phyloP scores from a whole-genome alignment of 2,888 invertebrate species.

The Pediacus dermestoides region DNA sequence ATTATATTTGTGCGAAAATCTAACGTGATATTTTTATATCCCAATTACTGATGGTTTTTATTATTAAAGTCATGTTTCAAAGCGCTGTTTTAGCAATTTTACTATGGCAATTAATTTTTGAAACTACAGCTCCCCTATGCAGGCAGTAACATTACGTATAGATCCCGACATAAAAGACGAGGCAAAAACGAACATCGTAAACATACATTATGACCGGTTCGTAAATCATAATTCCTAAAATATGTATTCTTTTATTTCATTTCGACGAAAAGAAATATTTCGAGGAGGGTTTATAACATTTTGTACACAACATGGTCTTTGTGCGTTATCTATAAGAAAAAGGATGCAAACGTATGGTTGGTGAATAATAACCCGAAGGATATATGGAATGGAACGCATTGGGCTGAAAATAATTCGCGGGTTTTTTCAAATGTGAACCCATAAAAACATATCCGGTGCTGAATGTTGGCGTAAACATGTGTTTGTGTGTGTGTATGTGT shows the following conservation, averaged over 20 bases:
- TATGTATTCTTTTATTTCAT: constrained; percentile 25
- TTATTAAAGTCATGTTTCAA: constrained; percentile 23
- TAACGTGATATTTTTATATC: constrained; percentile 18
- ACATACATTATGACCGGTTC: constrained; percentile 24
- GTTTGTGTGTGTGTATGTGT: no score
- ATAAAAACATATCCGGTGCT: constrained; percentile 38
- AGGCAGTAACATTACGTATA: constrained; percentile 2
- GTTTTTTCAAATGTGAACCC: constrained; percentile 31
- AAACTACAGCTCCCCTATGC: constrained; percentile 20
- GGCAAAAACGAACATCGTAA: constrained; percentile 22
- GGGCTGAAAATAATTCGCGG: constrained; percentile 36
- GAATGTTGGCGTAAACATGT: constrained; percentile 36
- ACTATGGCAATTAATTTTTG: constrained; percentile 26
- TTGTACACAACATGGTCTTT: background rate
- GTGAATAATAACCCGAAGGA: constrained; percentile 14
- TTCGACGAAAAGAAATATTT: constrained; percentile 14
- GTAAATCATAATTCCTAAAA: constrained; percentile 27
- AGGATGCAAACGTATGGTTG: constrained; percentile 12
- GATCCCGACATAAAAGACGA: constrained; percentile 13
- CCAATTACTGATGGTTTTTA: constrained; percentile 24
- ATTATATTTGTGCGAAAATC: no score
- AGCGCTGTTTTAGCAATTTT: constrained; percentile 19
- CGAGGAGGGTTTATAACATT: constrained; percentile 7
- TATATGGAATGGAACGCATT: constrained; percentile 17
- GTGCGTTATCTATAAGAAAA: constrained; percentile 1